Evolutionary conservation across 2,113 vertebrate species (phyloP).

Genomic region (Elephantulus edwardii): DNA sequence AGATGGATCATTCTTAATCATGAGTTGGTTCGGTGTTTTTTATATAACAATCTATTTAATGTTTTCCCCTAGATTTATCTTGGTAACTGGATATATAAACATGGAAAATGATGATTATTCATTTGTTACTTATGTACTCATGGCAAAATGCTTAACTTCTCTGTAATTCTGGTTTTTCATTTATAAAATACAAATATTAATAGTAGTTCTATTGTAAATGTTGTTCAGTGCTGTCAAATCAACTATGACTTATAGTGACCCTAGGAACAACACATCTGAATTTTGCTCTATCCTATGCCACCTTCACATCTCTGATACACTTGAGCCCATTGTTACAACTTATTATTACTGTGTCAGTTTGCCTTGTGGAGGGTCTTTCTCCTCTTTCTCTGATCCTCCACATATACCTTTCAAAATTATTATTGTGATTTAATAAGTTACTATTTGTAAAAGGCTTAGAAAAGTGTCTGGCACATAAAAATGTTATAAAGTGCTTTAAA

Average conservation of each 20-base stretch:
- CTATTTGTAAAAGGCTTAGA: slow-evolving; percentile 10
- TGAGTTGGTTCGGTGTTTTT: neutral
- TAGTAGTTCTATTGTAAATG: too few relatives aligned
- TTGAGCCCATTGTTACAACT: too few relatives aligned
- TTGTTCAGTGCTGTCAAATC: too few relatives aligned
- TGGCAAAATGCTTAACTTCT: neutral
- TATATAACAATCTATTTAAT: neutral
- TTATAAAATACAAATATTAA: neutral
- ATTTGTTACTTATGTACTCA: neutral
- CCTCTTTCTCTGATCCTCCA: too few relatives aligned
- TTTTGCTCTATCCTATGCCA: too few relatives aligned
- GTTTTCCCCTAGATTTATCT: neutral
- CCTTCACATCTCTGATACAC: too few relatives aligned
- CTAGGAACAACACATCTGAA: too few relatives aligned
- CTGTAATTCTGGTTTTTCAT: neutral
- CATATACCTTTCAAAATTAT: neutral
- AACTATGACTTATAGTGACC: too few relatives aligned
- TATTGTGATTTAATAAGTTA: neutral
- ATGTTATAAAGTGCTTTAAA: neutral
- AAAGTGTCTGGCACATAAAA: neutral
- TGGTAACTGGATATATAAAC: neutral
- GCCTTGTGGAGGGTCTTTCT: too few relatives aligned
- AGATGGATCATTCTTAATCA: neutral
- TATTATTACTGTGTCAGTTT: too few relatives aligned
- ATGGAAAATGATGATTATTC: neutral